phyloP scores from a whole-genome alignment of 1,140 invertebrate genomes.

The Pentalonia nigronervosa region DNA sequence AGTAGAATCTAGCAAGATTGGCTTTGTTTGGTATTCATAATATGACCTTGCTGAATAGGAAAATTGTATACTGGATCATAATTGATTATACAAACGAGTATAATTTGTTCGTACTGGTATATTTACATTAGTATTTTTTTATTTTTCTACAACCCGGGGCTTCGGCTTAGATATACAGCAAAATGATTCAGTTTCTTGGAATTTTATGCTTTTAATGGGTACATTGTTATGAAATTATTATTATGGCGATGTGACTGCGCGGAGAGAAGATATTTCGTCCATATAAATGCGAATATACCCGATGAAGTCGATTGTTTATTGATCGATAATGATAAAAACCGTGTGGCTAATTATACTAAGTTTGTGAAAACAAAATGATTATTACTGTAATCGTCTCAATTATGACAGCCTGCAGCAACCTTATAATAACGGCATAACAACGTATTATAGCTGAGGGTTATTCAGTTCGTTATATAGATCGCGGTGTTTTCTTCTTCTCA shows the following conservation, averaged over 20 bases:
- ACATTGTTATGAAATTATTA: neutral
- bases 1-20: no score
- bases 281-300: neutral
- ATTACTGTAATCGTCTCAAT: neutral
- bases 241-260: neutral
- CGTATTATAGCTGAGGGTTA: neutral
- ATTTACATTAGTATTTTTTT: no score
- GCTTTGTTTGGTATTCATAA: no score
- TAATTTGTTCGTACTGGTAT: no score
- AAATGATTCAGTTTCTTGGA: no score
- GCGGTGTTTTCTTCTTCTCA: neutral
- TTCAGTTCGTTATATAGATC: neutral
- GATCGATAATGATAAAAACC: neutral
- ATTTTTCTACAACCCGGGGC: no score
- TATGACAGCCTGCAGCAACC: neutral
- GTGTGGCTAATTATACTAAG: neutral
- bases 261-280: no score
- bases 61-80: no score
- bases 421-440: neutral
- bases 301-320: neutral
- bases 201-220: no score
- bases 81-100: no score
- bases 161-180: no score
- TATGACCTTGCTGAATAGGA: no score
- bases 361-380: neutral